Evolutionary conservation across 2,113 vertebrate genomes (phyloP).

Genomic region (Cynoglossus semilaevis): DNA sequence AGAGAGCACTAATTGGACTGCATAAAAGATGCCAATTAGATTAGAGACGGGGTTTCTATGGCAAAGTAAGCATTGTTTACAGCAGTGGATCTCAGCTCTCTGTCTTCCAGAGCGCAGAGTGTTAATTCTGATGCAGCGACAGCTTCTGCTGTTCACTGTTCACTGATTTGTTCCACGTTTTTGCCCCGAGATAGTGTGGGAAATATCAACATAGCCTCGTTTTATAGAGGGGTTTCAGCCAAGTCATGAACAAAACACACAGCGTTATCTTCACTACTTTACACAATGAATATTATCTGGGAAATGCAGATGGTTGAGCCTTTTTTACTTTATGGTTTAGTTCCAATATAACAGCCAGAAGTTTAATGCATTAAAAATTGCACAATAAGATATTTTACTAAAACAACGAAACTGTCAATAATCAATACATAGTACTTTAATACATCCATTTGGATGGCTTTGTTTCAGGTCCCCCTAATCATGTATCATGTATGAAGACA

Average conservation of each 20-base stretch:
- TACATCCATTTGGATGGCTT: too few species aligned
- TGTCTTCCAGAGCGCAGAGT: background rate
- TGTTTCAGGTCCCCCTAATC: too few species aligned
- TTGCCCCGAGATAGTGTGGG: background rate
- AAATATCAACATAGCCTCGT: background rate
- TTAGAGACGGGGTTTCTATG: constrained; percentile 23
- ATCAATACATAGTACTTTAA: too few species aligned
- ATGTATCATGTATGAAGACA: too few species aligned
- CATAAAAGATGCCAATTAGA: constrained; percentile 51
- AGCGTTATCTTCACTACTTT: background rate
- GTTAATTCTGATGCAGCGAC: too few species aligned
- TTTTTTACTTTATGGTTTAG: background rate
- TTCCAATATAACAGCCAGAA: background rate
- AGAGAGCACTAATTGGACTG: constrained; percentile 42
- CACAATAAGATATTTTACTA: too few species aligned
- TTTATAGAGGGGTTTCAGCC: background rate
- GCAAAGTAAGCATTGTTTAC: constrained; percentile 39
- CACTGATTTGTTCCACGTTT: constrained; percentile 12
- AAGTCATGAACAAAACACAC: background rate
- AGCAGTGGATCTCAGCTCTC: constrained; percentile 10
- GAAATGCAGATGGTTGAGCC: background rate
- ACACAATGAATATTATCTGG: background rate
- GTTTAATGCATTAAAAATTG: too few species aligned
- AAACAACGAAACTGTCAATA: too few species aligned
- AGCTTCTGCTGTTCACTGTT: background rate